Conservation (phyloP, 2,113 vertebrate species). For the Dunckerocampus dactyliophorus region DNA sequence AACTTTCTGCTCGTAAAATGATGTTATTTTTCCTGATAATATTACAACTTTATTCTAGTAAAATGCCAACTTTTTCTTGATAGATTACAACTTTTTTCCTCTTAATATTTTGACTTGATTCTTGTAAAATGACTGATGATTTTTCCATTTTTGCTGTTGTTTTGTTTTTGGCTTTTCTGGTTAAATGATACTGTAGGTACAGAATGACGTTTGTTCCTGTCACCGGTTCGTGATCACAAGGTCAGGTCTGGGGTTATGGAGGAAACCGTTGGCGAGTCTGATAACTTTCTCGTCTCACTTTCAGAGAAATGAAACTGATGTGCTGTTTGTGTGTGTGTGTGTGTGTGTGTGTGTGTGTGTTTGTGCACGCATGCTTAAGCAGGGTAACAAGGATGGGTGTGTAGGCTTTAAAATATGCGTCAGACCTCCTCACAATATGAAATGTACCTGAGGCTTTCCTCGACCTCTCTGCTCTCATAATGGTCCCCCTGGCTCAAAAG, state of each 20-base stretch:
- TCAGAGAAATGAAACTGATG: neutral
- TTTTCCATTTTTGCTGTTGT: neutral
- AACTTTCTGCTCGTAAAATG: neutral
- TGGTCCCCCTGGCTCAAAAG: slow-evolving; percentile 85
- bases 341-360: too few species aligned
- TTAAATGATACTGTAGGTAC: too few species aligned
- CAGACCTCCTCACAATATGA: neutral
- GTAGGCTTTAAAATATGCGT: neutral
- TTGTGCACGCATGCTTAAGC: neutral
- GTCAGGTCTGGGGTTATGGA: too few species aligned
- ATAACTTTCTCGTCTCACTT: neutral
- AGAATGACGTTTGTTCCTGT: too few species aligned
- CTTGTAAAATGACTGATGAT: too few species aligned
- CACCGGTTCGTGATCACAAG: too few species aligned
- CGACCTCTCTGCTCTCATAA: slow-evolving; percentile 81
- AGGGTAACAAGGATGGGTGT: neutral
- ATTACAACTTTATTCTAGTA: neutral
- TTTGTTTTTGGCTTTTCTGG: neutral
- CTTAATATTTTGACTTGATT: too few species aligned
- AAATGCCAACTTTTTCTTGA: too few species aligned
- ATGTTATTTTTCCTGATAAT: neutral
- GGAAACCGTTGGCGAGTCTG: too few species aligned
- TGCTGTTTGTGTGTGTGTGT: too few species aligned
- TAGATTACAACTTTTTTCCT: too few species aligned
- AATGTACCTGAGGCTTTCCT: slow-evolving; percentile 82